Evolutionary conservation across 2,113 vertebrate genomes (phyloP), one percentile per base, ranked within the genome.

Genomic region (Willisornis vidua): DNA sequence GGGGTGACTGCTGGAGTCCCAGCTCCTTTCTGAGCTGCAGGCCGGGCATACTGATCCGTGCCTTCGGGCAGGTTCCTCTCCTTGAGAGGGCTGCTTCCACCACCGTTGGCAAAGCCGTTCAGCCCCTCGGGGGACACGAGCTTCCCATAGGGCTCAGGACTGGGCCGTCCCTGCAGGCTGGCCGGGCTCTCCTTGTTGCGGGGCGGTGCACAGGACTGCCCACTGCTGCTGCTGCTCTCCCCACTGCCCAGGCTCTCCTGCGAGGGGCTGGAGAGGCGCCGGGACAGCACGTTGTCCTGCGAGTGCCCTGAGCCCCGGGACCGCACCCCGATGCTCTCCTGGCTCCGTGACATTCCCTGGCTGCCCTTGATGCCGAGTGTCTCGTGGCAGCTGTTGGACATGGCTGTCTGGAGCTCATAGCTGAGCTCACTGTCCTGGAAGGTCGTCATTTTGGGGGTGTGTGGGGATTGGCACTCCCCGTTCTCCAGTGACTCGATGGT

Each of bases 351-450:
- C 93, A 98, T 98, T 70, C 97, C 96, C 25, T 97, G 96, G 26
- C 97, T 97, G 33, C 87, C 96, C 95, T 97, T 98, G 81, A 99
- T 96, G 37, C 95, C 66, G 0, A 98, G 98, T 0, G 97, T 98
- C 61, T 98, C 98, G 0, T 98, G 98, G 89, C 98, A 91, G 95
- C 98, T 98, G 37, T 97, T 97, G 62, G 98, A 98, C 98, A 99
- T 99, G 76, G 99, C 99, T 0, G 98, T 98, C 93, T 99, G 99
- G 16, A 99, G 98, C 96, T 99, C 99, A 0, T 98, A 91, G 84
- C 99, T 99, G 93, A 99, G 97, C 95, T 99, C 99, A 0, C 99
- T 98, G 97, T 99, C 99, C 97, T 99, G 99, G 93, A 99, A 99
- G 80, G 98, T 99, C 12, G 97, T 97, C 98, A 99, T 99, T 91